Base-by-base conservation (phyloP, 92 coral and sea anemone genomes). In the Porites rus region DNA sequence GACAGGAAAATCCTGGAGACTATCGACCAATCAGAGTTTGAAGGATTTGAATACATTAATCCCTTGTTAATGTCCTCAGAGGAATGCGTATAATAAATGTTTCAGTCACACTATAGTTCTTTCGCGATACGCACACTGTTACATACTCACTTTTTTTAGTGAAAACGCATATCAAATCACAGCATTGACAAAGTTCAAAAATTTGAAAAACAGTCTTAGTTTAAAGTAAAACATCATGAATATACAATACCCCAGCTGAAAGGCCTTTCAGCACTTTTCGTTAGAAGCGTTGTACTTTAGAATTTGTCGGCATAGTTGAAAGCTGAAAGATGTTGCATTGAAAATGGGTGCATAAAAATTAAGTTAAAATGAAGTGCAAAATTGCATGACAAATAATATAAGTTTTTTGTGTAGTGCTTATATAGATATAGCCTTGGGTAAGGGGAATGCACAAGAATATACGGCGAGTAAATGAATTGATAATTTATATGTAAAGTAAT, bases 1-100 rank as follows among this genome's bases (percentile, higher is more conserved):
- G 58, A 18, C 86, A 97, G 99, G 91, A 97, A 97, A 95, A 66
- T 93, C 6, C 86, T 97, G 54, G 99, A 97, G 68, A 95, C 98
- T 43, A 96, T 96, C 63, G 99, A 96, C 94, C 99, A 96, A 75
- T 93, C 99, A 31, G 99, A 96, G 85, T 96, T 96, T 74, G 98
- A 96, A 86, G 99, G 99, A 24, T 96, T 96, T 78, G 99, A 97
- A 76, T 97, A 97, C 79, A 94, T 97, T 74, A 97, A 97, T 86
- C 99, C 99, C 9, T 91, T 97, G 59, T 90, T 97, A 54, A 97
- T 96, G 94, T 97, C 99, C 22, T 94, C 95, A 51, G 99, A 97
- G 85, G 99, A 97, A 52, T 90, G 93, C 8, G 99, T 97, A 76
- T 97, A 89, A 85, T 71, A 68, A 24, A 12, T 43, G 22, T 24